phyloP scores from a whole-genome alignment of 2,113 vertebrate genomes.

The Notarius quadriscutis region DNA sequence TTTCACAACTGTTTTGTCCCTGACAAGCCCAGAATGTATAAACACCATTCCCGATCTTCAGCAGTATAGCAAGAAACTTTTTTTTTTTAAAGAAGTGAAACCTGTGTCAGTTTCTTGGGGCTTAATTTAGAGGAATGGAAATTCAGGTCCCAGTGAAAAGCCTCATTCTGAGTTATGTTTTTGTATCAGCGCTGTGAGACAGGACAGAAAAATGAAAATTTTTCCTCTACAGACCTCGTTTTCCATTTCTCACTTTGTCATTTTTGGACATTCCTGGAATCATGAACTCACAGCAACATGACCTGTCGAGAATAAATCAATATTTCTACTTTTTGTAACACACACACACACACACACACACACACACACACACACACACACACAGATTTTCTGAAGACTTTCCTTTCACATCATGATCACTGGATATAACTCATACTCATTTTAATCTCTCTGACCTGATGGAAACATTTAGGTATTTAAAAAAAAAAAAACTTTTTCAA shows the following conservation, averaged over 20 bases:
- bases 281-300: not conserved
- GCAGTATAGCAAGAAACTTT: not conserved
- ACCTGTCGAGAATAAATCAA: not conserved
- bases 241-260: no score
- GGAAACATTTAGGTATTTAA: not conserved
- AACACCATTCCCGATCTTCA: not conserved
- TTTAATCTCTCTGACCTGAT: not conserved
- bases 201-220: not conserved
- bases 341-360: slow-evolving; percentile 14
- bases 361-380: slow-evolving; percentile 11
- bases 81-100: slow-evolving; percentile 12
- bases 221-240: not conserved
- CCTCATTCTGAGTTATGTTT: not conserved
- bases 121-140: slow-evolving; percentile 12
- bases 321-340: not conserved
- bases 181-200: not conserved
- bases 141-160: not conserved
- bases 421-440: not conserved
- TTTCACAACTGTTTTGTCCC: slow-evolving; percentile 7
- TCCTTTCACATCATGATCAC: not conserved
- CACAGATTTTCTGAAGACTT: not conserved
- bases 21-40: not conserved
- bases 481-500: not conserved
- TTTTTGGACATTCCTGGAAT: not conserved
- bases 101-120: slow-evolving; percentile 19